Evolutionary conservation across 2,113 vertebrate species (phyloP).

Genomic region (Nibea coibor): DNA sequence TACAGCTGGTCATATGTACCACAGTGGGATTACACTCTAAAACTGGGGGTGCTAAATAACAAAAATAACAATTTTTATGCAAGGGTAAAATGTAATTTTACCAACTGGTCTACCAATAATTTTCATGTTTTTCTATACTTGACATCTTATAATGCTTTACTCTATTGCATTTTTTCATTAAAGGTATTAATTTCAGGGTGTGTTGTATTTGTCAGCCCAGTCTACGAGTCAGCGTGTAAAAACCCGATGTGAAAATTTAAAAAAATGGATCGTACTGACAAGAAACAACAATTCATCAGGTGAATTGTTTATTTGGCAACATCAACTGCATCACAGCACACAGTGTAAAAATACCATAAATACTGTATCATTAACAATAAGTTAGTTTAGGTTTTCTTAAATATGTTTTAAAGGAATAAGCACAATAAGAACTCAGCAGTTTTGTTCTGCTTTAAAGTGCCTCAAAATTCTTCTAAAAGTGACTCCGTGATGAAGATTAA

Average conservation of each 20-base stretch:
- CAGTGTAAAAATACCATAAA: conserved; percentile 50
- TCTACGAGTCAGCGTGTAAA: background rate
- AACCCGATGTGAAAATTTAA: background rate
- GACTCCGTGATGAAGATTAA: background rate
- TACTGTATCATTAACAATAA: conserved; percentile 47
- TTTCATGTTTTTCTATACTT: background rate
- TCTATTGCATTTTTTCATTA: background rate
- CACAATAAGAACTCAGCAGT: conserved; percentile 20
- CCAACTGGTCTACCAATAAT: background rate
- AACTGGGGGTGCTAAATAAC: too few relatives aligned
- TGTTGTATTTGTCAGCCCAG: background rate
- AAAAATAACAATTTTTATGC: too few relatives aligned
- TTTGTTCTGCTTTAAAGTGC: conserved; percentile 39
- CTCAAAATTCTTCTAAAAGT: conserved; percentile 1
- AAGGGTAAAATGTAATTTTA: background rate
- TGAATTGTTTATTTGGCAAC: conserved; percentile 78
- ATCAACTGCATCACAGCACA: conserved; percentile 67
- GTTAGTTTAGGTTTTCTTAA: conserved; percentile 37
- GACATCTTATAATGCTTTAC: background rate
- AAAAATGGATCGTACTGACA: conserved; percentile 40
- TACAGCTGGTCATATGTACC: too few relatives aligned
- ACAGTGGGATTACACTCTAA: too few relatives aligned
- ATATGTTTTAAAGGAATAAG: conserved; percentile 18
- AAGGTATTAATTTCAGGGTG: background rate
- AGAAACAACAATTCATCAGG: conserved; percentile 75